Base-by-base conservation (phyloP, 2,888 invertebrate genomes). In the Hirtodrosophila duncani region DNA sequence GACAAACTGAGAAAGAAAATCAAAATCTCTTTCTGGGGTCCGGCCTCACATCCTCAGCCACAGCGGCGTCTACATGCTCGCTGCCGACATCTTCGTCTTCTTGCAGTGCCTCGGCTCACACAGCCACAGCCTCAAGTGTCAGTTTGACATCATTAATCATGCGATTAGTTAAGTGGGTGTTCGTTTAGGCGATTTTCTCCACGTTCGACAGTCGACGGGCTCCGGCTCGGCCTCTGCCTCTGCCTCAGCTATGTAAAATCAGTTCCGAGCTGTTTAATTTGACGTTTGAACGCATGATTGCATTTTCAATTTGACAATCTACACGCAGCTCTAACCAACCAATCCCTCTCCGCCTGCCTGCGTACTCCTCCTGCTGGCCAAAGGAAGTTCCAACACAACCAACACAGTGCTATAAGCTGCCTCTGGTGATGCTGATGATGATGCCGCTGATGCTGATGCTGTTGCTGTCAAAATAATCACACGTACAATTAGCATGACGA, bases 101-200 rank as follows among this genome's bases (percentile, higher is more conserved):
- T n/a, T n/a, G n/a, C n/a, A n/a, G n/a, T n/a, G n/a, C 4, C 31
- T n/a, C n/a, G n/a, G n/a, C n/a, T n/a, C n/a, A n/a, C n/a, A n/a
- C n/a, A n/a, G n/a, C n/a, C n/a, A n/a, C n/a, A 10, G 63, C 74
- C 63, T 61, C 57, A 63, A 70, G 75, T 79, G 77, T 77, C 77
- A 72, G 72, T 79, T 81, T 79, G 78, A 75, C 80, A 81, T 83
- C 83, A 83, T 83, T 83, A 83, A 83, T 83, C 83, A 83, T 83
- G 82, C 83, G 83, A 83, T 83, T 83, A 83, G 83, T 83, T 82
- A 81, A 83, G 78, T 83, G 82, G 80, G 72, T 67, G 83, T 80
- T 82, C 63, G 70, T 42, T 59, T 49, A 58, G 38, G 53, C 44
- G 34, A 48, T 34, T 61, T 26, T 26, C 45, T 34, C 29, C 16